phyloP scores from a whole-genome alignment of 2,113 vertebrate genomes.

The Ondatra zibethicus region DNA sequence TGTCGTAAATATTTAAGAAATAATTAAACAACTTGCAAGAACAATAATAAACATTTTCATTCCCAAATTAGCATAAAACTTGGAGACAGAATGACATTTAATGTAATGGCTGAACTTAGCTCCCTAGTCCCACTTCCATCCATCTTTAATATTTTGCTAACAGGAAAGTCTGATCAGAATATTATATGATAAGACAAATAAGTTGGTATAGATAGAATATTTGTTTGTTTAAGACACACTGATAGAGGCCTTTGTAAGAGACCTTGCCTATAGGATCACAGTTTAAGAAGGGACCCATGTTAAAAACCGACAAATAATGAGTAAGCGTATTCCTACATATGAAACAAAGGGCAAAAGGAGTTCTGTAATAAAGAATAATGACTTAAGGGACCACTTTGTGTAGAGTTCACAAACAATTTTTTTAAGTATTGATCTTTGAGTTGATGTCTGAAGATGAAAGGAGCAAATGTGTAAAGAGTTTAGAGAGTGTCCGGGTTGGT shows the following conservation, averaged over 20 bases:
- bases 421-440: neutral
- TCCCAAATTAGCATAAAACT: neutral
- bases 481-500: too few relatives aligned
- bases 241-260: neutral
- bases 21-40: neutral
- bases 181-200: neutral
- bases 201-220: neutral
- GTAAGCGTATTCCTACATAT: neutral
- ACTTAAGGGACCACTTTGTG: neutral
- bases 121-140: neutral
- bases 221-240: neutral
- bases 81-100: neutral
- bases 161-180: neutral
- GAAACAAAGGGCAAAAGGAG: neutral
- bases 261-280: neutral
- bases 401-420: neutral
- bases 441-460: neutral
- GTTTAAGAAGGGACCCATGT: neutral
- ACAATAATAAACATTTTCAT: neutral
- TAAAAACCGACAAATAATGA: neutral
- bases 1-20: neutral
- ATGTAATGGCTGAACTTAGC: neutral
- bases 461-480: neutral
- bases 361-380: neutral
- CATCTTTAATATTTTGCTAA: neutral